These are phyloP conservation scores for Athalia circularis DNA, from an alignment of 2,888 invertebrate species.

Conservation along the genomic window DNA sequence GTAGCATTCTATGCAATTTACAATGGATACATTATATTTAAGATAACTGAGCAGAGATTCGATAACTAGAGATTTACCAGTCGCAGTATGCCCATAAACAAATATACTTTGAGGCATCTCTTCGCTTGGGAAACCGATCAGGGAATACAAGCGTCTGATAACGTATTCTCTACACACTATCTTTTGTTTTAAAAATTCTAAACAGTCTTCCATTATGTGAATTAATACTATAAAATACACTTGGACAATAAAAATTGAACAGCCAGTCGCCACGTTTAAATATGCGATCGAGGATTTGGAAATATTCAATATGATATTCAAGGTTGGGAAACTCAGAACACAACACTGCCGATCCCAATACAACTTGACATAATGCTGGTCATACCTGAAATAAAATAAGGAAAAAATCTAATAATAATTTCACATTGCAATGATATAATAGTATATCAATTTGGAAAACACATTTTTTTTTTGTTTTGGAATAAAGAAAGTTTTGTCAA, in stretches of 20 bases:
- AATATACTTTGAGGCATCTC: conserved; percentile 83
- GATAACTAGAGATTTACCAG: conserved; percentile 87
- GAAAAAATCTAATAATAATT: conserved; percentile 49
- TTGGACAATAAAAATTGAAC: background rate
- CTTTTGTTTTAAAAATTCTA: conserved; percentile 60
- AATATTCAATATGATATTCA: background rate
- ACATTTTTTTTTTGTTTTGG: background rate
- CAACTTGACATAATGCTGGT: conserved; percentile 56
- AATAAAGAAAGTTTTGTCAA: conserved; percentile 39
- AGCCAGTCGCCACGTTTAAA: background rate
- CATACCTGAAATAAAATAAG: conserved; percentile 64
- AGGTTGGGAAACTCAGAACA: conserved; percentile 25
- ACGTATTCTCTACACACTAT: conserved; percentile 76
- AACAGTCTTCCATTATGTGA: conserved; percentile 75
- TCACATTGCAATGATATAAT: background rate
- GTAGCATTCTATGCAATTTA: conserved; percentile 91
- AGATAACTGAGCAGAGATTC: conserved; percentile 78
- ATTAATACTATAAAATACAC: background rate
- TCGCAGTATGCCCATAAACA: conserved; percentile 88
- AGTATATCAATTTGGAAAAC: background rate
- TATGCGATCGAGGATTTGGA: background rate
- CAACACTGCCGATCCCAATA: conserved; percentile 49
- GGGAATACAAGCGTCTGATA: conserved; percentile 75
- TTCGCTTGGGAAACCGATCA: conserved; percentile 78
- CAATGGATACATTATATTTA: conserved; percentile 78